These are phyloP conservation scores for Lumbricus terrestris DNA, from an alignment of 2,888 invertebrate species.

Conservation along the genomic window DNA sequence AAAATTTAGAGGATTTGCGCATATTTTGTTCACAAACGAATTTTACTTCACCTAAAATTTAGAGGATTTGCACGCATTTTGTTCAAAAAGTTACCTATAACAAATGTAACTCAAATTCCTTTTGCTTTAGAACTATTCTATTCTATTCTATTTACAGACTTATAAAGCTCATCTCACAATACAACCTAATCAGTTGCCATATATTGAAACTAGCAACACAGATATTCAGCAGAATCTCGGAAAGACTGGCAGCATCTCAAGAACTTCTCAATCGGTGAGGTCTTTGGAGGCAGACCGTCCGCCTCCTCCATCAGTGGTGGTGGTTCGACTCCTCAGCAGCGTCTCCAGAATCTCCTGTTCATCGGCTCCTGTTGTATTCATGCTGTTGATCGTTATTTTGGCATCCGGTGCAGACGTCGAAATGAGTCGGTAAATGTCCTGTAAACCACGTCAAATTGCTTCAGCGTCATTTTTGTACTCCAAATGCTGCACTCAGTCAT, in stretches of 20 bases:
- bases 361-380: not conserved
- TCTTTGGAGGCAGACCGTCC: not conserved
- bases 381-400: not conserved
- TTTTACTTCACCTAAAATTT: not conserved
- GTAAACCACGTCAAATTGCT: not conserved
- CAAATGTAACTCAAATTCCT: not conserved
- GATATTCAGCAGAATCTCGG: not conserved
- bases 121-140: not conserved
- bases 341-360: constrained; percentile 6
- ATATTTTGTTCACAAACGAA: not conserved
- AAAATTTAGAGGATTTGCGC: not conserved
- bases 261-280: not conserved
- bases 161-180: not conserved
- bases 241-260: not conserved
- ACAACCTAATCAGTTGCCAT: not conserved
- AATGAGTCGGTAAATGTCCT: constrained; percentile 10
- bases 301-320: not conserved
- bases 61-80: not conserved
- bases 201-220: not conserved
- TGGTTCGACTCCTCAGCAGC: constrained; percentile 5
- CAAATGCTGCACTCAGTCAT: not conserved
- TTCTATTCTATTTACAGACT: too few relatives aligned
- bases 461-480: not conserved
- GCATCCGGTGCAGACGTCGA: not conserved
- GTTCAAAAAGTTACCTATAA: not conserved